phyloP scores from a whole-genome alignment of 2,888 invertebrate genomes.

The Dryadula phaetusa region DNA sequence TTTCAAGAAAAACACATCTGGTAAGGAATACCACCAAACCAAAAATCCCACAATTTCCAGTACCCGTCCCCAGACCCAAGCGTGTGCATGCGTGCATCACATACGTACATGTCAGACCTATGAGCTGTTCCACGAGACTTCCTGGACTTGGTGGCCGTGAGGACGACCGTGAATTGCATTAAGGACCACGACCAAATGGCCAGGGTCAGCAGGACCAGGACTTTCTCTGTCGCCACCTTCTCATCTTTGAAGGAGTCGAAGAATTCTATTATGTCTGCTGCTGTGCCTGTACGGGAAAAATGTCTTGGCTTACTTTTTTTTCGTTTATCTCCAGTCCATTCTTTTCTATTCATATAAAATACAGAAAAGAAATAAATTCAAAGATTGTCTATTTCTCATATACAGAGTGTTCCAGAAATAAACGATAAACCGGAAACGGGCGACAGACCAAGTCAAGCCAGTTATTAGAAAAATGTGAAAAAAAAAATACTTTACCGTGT shows the following conservation, averaged over 20 bases:
- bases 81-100: slow-evolving; percentile 39
- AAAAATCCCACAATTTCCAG: neutral
- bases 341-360: too few relatives aligned
- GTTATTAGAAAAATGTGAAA: too few relatives aligned
- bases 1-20: too few relatives aligned
- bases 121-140: slow-evolving; percentile 88
- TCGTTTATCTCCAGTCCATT: too few relatives aligned
- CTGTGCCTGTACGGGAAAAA: slow-evolving; percentile 87
- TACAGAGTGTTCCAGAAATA: too few relatives aligned
- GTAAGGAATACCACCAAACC: too few relatives aligned
- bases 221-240: slow-evolving; percentile 90
- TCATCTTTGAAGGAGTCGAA: slow-evolving; percentile 98
- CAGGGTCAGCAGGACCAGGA: slow-evolving; percentile 92
- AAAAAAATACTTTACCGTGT: too few relatives aligned
- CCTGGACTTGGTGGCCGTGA: slow-evolving; percentile 94
- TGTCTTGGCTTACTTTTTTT: neutral
- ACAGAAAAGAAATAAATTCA: too few relatives aligned
- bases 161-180: slow-evolving; percentile 96
- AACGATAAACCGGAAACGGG: too few relatives aligned
- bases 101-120: slow-evolving; percentile 83
- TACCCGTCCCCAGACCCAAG: slow-evolving; percentile 15
- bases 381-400: too few relatives aligned
- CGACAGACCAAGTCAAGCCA: too few relatives aligned
- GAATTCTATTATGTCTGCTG: slow-evolving; percentile 98
- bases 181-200: slow-evolving; percentile 97